These are phyloP conservation scores for Sialis fuliginosa DNA, from an alignment of 2,888 invertebrate genomes.

Conservation along the genomic window DNA sequence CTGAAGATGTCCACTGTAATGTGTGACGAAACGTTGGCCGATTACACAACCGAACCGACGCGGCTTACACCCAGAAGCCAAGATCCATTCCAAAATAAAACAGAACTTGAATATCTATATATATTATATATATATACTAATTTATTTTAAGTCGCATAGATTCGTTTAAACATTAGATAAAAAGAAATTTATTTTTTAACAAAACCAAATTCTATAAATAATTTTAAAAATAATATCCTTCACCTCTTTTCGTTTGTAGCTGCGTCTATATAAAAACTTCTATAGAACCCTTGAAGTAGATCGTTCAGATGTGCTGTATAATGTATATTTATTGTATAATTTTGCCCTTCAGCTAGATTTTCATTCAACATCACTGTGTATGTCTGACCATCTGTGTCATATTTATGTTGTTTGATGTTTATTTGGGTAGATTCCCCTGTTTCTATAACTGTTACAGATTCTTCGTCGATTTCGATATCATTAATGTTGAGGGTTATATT, in stretches of 20 bases:
- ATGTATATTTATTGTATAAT: slow-evolving; percentile 29
- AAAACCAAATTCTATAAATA: neutral
- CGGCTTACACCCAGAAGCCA: too few species aligned
- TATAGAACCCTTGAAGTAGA: slow-evolving; percentile 38
- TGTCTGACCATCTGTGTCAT: slow-evolving; percentile 18
- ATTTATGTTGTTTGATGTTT: slow-evolving; percentile 19
- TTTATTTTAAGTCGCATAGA: too few species aligned
- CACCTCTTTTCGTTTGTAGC: slow-evolving; percentile 1
- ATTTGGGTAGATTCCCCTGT: slow-evolving; percentile 15
- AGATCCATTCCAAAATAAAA: too few species aligned
- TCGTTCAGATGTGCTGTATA: slow-evolving; percentile 34
- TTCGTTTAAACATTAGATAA: neutral
- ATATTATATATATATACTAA: too few species aligned
- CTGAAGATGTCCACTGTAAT: too few species aligned
- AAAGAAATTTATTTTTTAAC: neutral
- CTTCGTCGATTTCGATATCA: slow-evolving; percentile 24
- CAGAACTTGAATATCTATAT: too few species aligned
- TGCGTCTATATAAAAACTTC: slow-evolving; percentile 27
- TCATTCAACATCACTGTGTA: slow-evolving; percentile 23
- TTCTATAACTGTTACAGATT: slow-evolving; percentile 17
- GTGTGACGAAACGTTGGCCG: too few species aligned
- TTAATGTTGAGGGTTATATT: slow-evolving; percentile 26
- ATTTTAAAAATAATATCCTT: neutral
- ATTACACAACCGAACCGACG: too few species aligned
- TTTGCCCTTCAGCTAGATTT: slow-evolving; percentile 18